Conservation (phyloP, 2,797 vertebrate species). For the Muscicapa comitata region DNA sequence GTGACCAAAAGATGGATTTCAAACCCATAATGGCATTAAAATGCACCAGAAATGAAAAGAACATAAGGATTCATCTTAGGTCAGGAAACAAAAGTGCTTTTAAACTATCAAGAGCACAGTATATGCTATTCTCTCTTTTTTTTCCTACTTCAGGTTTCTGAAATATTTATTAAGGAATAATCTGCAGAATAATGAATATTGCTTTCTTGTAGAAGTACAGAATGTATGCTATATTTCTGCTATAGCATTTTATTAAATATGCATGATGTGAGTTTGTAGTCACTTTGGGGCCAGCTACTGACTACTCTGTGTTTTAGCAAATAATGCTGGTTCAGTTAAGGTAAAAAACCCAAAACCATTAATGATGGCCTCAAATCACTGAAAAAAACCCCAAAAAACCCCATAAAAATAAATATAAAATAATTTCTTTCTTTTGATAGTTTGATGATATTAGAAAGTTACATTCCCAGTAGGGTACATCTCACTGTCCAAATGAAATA, state of each 20-base stretch:
- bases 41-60: conserved; percentile 9
- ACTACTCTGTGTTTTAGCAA: conserved; percentile 32
- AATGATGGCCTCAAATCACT: background rate
- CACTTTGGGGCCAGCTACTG: conserved; percentile 24
- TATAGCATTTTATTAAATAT: conserved; percentile 73
- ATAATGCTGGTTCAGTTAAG: background rate
- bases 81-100: conserved; percentile 45
- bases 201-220: conserved; percentile 54
- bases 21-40: conserved; percentile 43
- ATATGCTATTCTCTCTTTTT: conserved; percentile 13
- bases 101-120: conserved; percentile 36
- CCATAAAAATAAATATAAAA: background rate
- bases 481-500: background rate
- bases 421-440: background rate
- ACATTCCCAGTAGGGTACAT: background rate
- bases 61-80: conserved; percentile 24
- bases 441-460: background rate
- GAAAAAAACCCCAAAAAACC: too few relatives aligned
- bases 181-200: conserved; percentile 73
- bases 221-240: conserved; percentile 62
- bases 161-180: conserved; percentile 77
- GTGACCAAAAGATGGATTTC: conserved; percentile 57
- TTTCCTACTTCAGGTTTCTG: conserved; percentile 51
- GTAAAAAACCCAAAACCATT: background rate
- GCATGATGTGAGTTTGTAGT: conserved; percentile 58